Evolutionary conservation across 2,888 invertebrate species (phyloP).

Genomic region (Aricia artaxerxes): DNA sequence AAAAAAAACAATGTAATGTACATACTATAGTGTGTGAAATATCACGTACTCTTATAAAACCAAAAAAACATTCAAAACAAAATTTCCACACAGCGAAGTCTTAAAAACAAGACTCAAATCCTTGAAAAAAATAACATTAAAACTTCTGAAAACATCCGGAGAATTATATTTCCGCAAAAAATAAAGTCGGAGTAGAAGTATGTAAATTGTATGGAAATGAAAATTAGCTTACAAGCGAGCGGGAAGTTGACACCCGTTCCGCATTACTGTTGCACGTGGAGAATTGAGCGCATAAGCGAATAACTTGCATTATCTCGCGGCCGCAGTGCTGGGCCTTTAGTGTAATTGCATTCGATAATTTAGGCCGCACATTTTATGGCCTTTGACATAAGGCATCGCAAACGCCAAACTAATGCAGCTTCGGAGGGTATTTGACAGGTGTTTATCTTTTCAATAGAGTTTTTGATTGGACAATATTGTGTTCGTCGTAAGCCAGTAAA

Average conservation of each 20-base stretch:
- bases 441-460: background rate
- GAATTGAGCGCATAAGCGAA: slow-evolving; percentile 36
- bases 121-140: background rate
- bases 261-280: slow-evolving; percentile 32
- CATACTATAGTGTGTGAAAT: no score
- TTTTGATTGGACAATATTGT: background rate
- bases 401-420: background rate
- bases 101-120: background rate
- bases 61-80: background rate
- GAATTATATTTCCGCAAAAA: slow-evolving; percentile 21
- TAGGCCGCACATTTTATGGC: background rate
- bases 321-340: slow-evolving; percentile 32
- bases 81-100: background rate
- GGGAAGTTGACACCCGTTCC: slow-evolving; percentile 30
- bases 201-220: slow-evolving; percentile 32
- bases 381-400: background rate
- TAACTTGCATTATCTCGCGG: slow-evolving; percentile 36
- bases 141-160: background rate
- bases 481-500: no score
- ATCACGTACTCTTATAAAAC: no score
- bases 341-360: background rate
- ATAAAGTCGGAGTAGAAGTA: slow-evolving; percentile 15
- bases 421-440: background rate
- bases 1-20: no score
- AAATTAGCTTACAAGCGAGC: slow-evolving; percentile 30